Evolutionary conservation across 2,113 vertebrate species (phyloP), one percentile per base, ranked within the genome.

Genomic region (Vicugna pacos): DNA sequence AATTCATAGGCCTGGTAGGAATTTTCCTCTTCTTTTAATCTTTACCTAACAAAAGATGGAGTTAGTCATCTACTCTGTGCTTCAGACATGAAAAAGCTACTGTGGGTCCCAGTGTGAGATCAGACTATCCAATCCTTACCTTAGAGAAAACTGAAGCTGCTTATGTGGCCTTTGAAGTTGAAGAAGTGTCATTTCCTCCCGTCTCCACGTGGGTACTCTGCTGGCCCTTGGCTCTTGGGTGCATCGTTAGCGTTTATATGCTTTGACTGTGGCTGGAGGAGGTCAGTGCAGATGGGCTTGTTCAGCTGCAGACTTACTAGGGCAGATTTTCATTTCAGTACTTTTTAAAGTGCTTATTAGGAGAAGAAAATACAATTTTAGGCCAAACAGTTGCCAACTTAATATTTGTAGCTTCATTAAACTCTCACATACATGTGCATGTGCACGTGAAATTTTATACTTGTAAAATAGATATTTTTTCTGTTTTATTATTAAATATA

Each of bases 331-430:
- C 16, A 54, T 85, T 86, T 93, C 70, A 89, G 8, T 5, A 75
- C 38, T 64, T 70, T 86, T 75, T 75, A 88, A 95, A 96, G 82
- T 38, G 48, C 62, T 89, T 92, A 58, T 48, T 26, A 73, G 38
- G 32, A 87, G 77, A 94, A 80, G 52, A 97, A 96, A 85, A 26
- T 80, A 76, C 50, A 77, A 69, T 76, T 97, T 83, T 56, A 82
- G 32, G 24, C 93, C 60, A 86, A 9, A 81, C n/a, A 85, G 2
- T 91, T 94, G 16, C 48, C 38, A 24, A 52, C n/a, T 95, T 93
- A 89, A 50, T 88, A 93, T 79, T 89, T 89, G 22, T 73, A 94
- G 76, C 26, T 92, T 92, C 22, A 2, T 84, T 84, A 52, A 91
- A 94, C 42, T 96, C 6, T 16, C 6, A 10, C 67, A 80, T 85